phyloP scores from a whole-genome alignment of 2,888 invertebrate species.

The Ernsta delagoae region DNA sequence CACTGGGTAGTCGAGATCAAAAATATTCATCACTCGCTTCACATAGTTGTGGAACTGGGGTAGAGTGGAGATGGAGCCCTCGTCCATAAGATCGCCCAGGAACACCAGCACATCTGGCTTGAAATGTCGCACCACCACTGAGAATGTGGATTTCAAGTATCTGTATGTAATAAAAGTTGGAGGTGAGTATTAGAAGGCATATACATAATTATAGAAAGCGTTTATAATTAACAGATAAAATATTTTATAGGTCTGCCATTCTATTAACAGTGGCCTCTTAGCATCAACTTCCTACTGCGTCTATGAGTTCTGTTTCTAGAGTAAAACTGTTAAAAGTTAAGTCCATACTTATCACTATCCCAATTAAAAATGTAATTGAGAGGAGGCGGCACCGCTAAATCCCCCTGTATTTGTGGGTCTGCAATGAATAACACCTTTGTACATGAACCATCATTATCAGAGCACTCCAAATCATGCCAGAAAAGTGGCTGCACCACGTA shows the following conservation, averaged over 20 bases:
- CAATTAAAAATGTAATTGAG: slow-evolving; percentile 90
- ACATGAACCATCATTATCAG: slow-evolving; percentile 72
- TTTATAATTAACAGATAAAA: no score
- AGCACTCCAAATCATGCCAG: slow-evolving; percentile 80
- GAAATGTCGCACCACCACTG: slow-evolving; percentile 87
- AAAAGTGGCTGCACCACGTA: slow-evolving; percentile 70
- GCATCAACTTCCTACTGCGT: no score
- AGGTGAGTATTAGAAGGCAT: no score
- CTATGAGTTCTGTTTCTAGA: neutral
- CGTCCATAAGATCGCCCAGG: slow-evolving; percentile 97
- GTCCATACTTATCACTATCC: slow-evolving; percentile 93
- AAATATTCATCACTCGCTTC: slow-evolving; percentile 86
- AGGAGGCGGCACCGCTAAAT: slow-evolving; percentile 87
- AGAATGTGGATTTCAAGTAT: slow-evolving; percentile 92
- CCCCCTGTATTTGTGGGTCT: slow-evolving; percentile 97
- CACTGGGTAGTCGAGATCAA: slow-evolving; percentile 60
- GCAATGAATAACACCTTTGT: slow-evolving; percentile 90
- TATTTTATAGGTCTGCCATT: no score
- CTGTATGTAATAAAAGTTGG: slow-evolving; percentile 72
- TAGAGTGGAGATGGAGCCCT: slow-evolving; percentile 92
- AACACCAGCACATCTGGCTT: slow-evolving; percentile 94
- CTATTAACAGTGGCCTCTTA: no score
- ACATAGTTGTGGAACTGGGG: slow-evolving; percentile 91
- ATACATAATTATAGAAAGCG: no score
- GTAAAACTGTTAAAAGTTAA: neutral